Percentiles rank a stretch among this genome's conserved stretches.
Conservation (phyloP, 2,888 invertebrate genomes). For the Macaria notata region DNA sequence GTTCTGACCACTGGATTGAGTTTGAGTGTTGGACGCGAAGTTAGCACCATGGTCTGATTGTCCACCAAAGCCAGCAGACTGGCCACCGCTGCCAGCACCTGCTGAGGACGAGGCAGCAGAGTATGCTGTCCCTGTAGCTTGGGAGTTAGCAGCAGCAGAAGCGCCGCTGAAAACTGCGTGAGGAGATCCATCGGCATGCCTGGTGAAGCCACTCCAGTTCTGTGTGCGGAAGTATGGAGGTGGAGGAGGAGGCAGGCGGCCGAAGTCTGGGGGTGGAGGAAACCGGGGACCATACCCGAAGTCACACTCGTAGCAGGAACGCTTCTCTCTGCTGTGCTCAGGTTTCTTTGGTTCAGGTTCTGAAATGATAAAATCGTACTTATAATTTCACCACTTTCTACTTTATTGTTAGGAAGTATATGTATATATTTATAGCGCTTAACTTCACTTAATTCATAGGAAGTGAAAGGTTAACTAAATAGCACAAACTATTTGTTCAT, state of each 20-base stretch:
- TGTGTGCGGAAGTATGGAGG: slow-evolving; percentile 38
- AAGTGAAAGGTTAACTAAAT: too few relatives aligned
- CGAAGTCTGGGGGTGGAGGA: neutral
- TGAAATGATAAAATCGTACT: slow-evolving; percentile 3
- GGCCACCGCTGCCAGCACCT: slow-evolving; percentile 19
- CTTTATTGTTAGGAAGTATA: too few relatives aligned
- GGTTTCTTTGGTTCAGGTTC: slow-evolving; percentile 16
- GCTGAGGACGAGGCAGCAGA: slow-evolving; percentile 38
- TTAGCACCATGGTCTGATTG: neutral
- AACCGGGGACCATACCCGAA: neutral
- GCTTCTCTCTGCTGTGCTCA: slow-evolving; percentile 30
- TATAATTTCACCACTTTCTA: too few relatives aligned
- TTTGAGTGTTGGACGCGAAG: neutral
- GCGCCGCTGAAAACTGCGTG: slow-evolving; percentile 43
- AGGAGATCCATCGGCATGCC: slow-evolving; percentile 33
- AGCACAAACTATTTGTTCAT: too few relatives aligned
- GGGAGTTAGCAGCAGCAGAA: slow-evolving; percentile 35
- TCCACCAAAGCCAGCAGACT: slow-evolving; percentile 3
- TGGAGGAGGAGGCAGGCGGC: slow-evolving; percentile 13
- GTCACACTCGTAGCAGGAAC: slow-evolving; percentile 33
- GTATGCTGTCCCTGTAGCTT: slow-evolving; percentile 27
- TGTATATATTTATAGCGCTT: too few relatives aligned
- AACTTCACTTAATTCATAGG: too few relatives aligned
- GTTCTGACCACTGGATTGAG: neutral
- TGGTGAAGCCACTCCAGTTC: slow-evolving; percentile 39